Evolutionary conservation across 2,113 vertebrate genomes (phyloP), one percentile per base, ranked within the genome.

Genomic region (Mustelus asterias): DNA sequence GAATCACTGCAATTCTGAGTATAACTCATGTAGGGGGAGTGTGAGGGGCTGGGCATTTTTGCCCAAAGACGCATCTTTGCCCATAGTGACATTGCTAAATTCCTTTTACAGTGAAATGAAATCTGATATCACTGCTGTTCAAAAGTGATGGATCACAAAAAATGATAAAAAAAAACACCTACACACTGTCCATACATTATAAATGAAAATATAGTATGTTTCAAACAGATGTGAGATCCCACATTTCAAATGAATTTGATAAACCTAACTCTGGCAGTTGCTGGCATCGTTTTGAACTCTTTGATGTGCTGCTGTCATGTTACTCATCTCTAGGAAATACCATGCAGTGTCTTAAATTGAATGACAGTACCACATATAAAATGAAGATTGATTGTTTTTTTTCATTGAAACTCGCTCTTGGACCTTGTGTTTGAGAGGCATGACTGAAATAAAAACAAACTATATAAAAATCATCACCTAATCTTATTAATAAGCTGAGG

Each of bases 91-190:
- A n/a, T 18, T 65, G 29, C 16, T 93, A 7, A 93, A 37, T 93
- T 65, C 13, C 89, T 65, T 16, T 92, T 37, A 18, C 16, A 58
- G 11, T 33, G 13, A 37, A 93, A 60, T 67, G 22, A 93, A 93
- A 93, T 93, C n/a, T 65, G 16, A 93, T 65, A 93, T 41, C 60
- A 41, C 89, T 67, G 89, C 60, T 93, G 29, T n/a, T 92, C 33
- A 92, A 65, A 90, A 90, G 14, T 63, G 88, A 90, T n/a, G 14
- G 10, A 60, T 90, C 16, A 90, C 88, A 63, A 63, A 63, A 65
- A 65, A 92, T 60, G 60, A 65, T 37, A 92, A 41, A 41, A 83
- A 16, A 41, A 41, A 44, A 5, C 80, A 44, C n/a, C n/a, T 41
- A 44, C 37, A 44, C 80, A 1, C n/a, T 37, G 14, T n/a, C 16